A percentile compares a stretch with the other conserved stretches of the same genome.
Evolutionary conservation across 2,888 invertebrate species (phyloP).

Genomic region (Drosophila barbarae): DNA sequence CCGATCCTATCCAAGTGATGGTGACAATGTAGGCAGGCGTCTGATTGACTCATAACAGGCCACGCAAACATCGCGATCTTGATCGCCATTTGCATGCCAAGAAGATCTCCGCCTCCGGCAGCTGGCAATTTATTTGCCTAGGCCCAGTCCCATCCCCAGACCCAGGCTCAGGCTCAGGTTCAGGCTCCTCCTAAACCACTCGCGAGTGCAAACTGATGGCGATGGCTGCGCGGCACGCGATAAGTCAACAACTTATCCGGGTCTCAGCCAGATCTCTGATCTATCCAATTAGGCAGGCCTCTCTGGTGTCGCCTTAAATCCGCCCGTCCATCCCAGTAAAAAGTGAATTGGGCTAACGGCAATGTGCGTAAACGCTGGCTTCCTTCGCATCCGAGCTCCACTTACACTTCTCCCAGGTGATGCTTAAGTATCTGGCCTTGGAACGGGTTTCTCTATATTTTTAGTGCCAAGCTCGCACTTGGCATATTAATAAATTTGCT

Average conservation of each 20-base stretch:
- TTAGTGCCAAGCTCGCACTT: constrained; percentile 19
- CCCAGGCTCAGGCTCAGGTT: neutral
- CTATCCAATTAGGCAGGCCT: constrained; percentile 44
- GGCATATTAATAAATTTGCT: constrained; percentile 58
- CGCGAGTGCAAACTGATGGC: constrained; percentile 64
- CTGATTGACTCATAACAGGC: constrained; percentile 73
- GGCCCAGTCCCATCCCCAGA: constrained; percentile 10
- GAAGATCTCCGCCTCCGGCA: constrained; percentile 33
- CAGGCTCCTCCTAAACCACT: constrained; percentile 28
- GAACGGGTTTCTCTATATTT: constrained; percentile 51
- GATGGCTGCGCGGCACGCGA: constrained; percentile 60
- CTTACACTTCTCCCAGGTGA: constrained; percentile 1
- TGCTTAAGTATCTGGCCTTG: constrained; percentile 43
- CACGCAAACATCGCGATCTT: constrained; percentile 65
- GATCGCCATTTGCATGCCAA: constrained; percentile 57
- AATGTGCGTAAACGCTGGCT: constrained; percentile 55
- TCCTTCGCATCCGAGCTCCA: constrained; percentile 4
- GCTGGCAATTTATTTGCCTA: constrained; percentile 64
- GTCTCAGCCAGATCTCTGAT: constrained; percentile 25
- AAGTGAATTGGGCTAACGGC: constrained; percentile 60
- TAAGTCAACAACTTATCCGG: constrained; percentile 47
- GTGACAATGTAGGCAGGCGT: constrained; percentile 69
- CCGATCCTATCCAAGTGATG: constrained; percentile 55
- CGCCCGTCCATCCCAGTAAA: constrained; percentile 32
- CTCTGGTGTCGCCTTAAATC: constrained; percentile 41